phyloP scores from a whole-genome alignment of 2,888 invertebrate genomes.

The Eulithis prunata region DNA sequence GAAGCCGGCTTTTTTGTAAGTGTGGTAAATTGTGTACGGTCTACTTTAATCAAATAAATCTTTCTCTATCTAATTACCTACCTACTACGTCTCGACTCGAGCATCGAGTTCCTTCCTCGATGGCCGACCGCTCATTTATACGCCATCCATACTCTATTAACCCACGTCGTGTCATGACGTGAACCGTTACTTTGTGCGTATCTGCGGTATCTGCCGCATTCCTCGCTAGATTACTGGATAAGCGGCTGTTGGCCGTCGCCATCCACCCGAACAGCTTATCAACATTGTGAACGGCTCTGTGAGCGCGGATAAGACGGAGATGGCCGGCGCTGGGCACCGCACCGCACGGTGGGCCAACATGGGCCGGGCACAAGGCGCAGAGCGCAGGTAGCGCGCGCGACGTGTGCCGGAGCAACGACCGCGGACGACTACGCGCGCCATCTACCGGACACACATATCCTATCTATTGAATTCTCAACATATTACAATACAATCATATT shows the following conservation, averaged over 20 bases:
- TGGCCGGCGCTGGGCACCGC: neutral
- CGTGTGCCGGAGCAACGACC: conserved; percentile 62
- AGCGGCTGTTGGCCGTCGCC: neutral
- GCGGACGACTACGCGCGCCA: conserved; percentile 33
- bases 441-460: conserved; percentile 42
- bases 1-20: too few relatives aligned
- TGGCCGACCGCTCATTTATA: conserved; percentile 19
- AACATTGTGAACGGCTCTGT: neutral
- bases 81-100: conserved; percentile 8
- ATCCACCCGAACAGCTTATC: neutral
- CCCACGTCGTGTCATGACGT: neutral
- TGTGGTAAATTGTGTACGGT: too few relatives aligned
- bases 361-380: conserved; percentile 5
- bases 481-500: neutral
- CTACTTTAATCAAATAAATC: too few relatives aligned
- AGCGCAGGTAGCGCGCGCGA: neutral
- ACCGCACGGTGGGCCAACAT: neutral
- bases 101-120: conserved; percentile 21
- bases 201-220: conserved; percentile 19
- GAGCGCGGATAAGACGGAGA: neutral
- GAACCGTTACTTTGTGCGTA: conserved; percentile 12
- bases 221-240: conserved; percentile 4
- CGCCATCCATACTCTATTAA: neutral
- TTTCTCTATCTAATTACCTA: too few relatives aligned
- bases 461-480: neutral